These are phyloP conservation scores for Fringilla coelebs DNA, from an alignment of 2,797 vertebrate genomes.

Conservation along the genomic window DNA sequence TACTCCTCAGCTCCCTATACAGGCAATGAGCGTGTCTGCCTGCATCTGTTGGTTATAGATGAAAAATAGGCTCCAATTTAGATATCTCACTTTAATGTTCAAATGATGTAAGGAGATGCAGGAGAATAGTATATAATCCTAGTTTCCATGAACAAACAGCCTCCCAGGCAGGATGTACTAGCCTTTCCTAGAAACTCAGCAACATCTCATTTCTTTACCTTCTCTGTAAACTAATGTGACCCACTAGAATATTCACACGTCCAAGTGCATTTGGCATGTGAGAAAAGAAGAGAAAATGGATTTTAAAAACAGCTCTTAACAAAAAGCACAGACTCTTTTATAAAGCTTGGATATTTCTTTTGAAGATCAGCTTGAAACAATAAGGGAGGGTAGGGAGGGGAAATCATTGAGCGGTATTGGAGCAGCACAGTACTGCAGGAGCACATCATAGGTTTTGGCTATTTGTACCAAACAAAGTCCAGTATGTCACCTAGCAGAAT, in stretches of 20 bases:
- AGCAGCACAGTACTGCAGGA: background rate
- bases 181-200: background rate
- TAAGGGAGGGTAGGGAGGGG: background rate
- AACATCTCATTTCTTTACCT: background rate
- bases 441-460: background rate
- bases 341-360: background rate
- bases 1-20: conserved; percentile 2
- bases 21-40: background rate
- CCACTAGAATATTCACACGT: background rate
- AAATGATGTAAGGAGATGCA: conserved; percentile 16
- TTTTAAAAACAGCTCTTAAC: background rate
- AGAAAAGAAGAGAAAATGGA: background rate
- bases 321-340: background rate
- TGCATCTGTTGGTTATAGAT: conserved; percentile 35
- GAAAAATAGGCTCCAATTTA: conserved; percentile 41
- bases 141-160: conserved; percentile 6
- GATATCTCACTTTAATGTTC: conserved; percentile 33
- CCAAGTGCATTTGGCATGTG: background rate
- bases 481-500: background rate
- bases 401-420: background rate
- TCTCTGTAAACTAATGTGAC: background rate
- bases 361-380: background rate
- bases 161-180: background rate
- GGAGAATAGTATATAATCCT: background rate
- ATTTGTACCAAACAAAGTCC: background rate